Evolutionary conservation across 2,113 vertebrate genomes (phyloP), one percentile per base, ranked within the genome.

Genomic region (Elachura formosa): DNA sequence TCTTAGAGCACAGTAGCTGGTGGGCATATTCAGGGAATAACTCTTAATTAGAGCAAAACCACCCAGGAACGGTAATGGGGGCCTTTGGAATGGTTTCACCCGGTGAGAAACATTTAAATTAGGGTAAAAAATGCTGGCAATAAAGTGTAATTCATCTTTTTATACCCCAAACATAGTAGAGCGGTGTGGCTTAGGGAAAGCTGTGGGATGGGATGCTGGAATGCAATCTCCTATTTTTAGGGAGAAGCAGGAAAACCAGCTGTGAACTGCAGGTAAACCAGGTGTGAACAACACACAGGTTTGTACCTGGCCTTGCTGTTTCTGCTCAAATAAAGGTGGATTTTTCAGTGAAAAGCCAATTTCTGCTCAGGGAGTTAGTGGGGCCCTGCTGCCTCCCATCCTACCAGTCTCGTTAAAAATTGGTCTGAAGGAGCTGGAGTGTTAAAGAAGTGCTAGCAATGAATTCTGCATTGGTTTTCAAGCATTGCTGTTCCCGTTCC

Each of bases 171-270:
- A 9, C 0, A 17, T 14, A 45, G 54, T 29, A 67, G 56, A 6
- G 58, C 18, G 7, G 58, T 4, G 1, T 0, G 25, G 48, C n/a
- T 3, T 1, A 1, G 31, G 69, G 74, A 8, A 4, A 15, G 3
- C 5, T 1, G 4, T 26, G 54, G 14, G 33, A 3, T 23, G 77
- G 69, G 28, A 8, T 21, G 76, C 28, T 6, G 11, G 36, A 3
- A 62, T 33, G 22, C 48, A 9, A 64, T 4, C 23, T 49, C 48
- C 29, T 26, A 28, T 17, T 76, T 25, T 3, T 9, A 16, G 48
- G 25, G 40, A 41, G 41, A 73, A 64, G 40, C 31, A 38, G 87
- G 51, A 48, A n/a, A 33, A 55, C 2, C 68, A 36, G 56, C 7
- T 5, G 38, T 62, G 80, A 14, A 0, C 29, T 36, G 22, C 36